Conservation (phyloP, 1,140 invertebrate genomes). For the Myzus persicae region DNA sequence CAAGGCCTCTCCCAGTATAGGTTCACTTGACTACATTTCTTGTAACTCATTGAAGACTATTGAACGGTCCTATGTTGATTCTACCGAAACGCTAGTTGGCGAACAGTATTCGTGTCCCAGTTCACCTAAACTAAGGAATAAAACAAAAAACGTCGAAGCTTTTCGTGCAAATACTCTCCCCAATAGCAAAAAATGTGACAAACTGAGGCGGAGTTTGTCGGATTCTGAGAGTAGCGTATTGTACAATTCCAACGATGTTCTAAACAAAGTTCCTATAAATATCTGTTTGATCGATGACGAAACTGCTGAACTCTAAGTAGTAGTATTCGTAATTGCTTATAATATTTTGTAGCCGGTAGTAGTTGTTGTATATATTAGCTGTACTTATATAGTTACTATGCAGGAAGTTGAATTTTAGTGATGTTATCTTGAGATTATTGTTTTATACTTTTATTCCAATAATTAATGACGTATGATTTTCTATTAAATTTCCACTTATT, state of each 20-base stretch:
- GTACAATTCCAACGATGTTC: conserved; percentile 17
- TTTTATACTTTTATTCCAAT: neutral
- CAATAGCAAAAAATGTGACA: conserved; percentile 46
- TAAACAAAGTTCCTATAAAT: conserved; percentile 51
- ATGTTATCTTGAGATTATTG: neutral
- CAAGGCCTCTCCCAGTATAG: conserved; percentile 59
- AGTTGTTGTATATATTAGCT: neutral
- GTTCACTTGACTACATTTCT: conserved; percentile 53
- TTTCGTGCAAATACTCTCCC: conserved; percentile 49
- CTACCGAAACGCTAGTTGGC: conserved; percentile 49
- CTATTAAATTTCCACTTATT: neutral
- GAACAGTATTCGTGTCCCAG: conserved; percentile 42
- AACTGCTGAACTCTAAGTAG: conserved; percentile 44
- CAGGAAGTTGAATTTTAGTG: neutral
- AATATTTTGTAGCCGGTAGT: neutral
- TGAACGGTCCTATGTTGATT: conserved; percentile 35
- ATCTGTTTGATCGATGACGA: conserved; percentile 56
- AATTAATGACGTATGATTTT: neutral
- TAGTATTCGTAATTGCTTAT: neutral
- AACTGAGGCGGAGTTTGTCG: conserved; percentile 48
- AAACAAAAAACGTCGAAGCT: neutral
- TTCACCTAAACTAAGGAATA: conserved; percentile 45
- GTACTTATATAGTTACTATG: neutral
- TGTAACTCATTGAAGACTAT: conserved; percentile 44
- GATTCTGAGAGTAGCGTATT: conserved; percentile 40